phyloP scores from a whole-genome alignment of 2,113 vertebrate genomes.

The Aviceda subcristata region DNA sequence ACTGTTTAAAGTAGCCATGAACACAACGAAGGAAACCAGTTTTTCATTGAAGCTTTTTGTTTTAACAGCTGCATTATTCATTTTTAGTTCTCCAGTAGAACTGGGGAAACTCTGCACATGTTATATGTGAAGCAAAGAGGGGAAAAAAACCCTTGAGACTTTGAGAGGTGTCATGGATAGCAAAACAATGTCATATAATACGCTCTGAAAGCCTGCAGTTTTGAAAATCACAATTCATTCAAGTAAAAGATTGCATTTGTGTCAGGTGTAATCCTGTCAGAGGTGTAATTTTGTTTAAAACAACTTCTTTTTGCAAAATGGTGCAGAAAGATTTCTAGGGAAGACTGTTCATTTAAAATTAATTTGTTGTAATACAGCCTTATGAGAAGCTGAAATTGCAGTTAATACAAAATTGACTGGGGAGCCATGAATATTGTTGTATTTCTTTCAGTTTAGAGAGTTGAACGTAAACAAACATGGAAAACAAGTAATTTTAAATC shows the following conservation, averaged over 20 bases:
- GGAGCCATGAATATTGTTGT: not conserved
- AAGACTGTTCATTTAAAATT: constrained; percentile 1
- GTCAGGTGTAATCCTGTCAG: constrained; percentile 13
- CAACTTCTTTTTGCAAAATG: not conserved
- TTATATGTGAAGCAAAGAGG: not conserved
- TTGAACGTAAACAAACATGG: not conserved
- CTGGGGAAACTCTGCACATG: not conserved
- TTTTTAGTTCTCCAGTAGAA: not conserved
- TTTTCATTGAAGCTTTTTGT: not conserved
- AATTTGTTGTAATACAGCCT: not conserved
- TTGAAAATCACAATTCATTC: not conserved
- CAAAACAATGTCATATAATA: not conserved
- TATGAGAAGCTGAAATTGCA: not conserved
- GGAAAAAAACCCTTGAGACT: not conserved
- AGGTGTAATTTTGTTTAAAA: not conserved
- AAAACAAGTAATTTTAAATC: not conserved
- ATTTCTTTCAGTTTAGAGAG: not conserved
- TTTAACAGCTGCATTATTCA: not conserved
- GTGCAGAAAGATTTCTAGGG: not conserved
- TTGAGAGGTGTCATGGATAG: not conserved
- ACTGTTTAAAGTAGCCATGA: not conserved
- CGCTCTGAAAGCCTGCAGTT: not conserved
- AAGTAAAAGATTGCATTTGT: not conserved
- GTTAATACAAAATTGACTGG: not conserved
- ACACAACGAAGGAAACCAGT: not conserved